Conservation (phyloP, 2,888 invertebrate genomes). For the Himalopsyche japonica region DNA sequence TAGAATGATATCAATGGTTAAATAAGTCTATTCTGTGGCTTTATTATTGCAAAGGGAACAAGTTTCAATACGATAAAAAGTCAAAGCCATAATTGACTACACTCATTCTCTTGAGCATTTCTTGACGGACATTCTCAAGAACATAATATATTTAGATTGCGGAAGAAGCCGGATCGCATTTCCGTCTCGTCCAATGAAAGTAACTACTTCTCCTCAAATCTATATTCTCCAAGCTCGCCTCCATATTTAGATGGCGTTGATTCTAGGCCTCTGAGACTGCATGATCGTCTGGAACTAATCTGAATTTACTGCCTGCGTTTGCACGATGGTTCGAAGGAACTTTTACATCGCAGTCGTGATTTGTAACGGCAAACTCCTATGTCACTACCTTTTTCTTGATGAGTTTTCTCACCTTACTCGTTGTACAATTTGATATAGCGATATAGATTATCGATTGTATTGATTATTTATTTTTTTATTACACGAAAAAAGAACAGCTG, state of each 20-base stretch:
- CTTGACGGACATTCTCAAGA: background rate
- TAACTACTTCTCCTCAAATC: background rate
- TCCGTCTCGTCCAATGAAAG: background rate
- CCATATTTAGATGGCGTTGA: background rate
- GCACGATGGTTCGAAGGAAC: background rate
- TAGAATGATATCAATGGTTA: no score
- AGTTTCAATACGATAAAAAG: background rate
- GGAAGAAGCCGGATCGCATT: background rate
- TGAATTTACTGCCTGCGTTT: background rate
- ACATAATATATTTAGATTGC: background rate
- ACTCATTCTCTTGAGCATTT: background rate
- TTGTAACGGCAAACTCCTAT: background rate
- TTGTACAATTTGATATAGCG: no score
- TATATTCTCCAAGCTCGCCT: background rate
- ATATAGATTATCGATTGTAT: no score
- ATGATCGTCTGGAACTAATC: background rate
- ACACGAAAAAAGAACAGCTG: no score
- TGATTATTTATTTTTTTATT: no score
- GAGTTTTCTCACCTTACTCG: background rate
- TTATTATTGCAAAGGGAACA: background rate
- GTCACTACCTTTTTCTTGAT: background rate
- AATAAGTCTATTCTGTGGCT: no score
- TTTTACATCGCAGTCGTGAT: background rate
- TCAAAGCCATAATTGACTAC: background rate
- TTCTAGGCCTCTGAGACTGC: background rate